These are phyloP conservation scores for Caenorhabditis latens DNA, from an alignment of 1,140 invertebrate genomes.

Conservation along the genomic window DNA sequence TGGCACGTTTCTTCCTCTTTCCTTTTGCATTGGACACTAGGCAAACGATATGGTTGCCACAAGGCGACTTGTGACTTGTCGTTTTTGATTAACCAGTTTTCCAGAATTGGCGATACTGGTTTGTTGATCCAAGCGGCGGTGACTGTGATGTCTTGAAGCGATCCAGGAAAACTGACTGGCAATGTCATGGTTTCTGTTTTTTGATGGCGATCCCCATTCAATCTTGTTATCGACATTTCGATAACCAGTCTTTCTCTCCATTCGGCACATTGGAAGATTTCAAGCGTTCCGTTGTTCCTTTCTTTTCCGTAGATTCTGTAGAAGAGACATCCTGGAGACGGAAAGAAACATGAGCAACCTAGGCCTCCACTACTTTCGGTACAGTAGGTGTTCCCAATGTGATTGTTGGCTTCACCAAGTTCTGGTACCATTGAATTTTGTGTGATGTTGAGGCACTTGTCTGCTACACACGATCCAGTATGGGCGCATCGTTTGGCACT, in stretches of 20 bases:
- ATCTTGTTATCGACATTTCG: background rate
- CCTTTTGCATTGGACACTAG: too few relatives aligned
- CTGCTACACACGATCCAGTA: slow-evolving; percentile 18
- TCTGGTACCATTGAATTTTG: background rate
- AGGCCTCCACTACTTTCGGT: slow-evolving; percentile 43
- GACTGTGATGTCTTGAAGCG: background rate
- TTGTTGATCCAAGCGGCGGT: background rate
- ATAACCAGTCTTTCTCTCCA: background rate
- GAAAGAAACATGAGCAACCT: slow-evolving; percentile 51
- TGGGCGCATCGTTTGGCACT: slow-evolving; percentile 34
- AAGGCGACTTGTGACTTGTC: too few relatives aligned
- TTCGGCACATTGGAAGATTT: slow-evolving; percentile 24
- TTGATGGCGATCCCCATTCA: background rate
- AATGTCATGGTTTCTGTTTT: background rate
- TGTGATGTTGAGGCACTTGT: slow-evolving; percentile 27
- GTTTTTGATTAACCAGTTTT: too few relatives aligned
- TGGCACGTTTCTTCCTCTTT: too few relatives aligned
- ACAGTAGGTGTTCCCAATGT: slow-evolving; percentile 32
- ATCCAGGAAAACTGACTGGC: background rate
- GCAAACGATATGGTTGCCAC: too few relatives aligned
- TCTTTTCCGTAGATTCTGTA: slow-evolving; percentile 33
- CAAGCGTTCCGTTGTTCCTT: background rate
- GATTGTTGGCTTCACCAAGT: background rate
- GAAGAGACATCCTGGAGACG: slow-evolving; percentile 55
- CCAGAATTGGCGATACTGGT: background rate